Percentiles rank a stretch among this genome's conserved stretches.
These are phyloP conservation scores for Anagyrus pseudococci DNA, from an alignment of 2,888 invertebrate genomes.

Conservation along the genomic window DNA sequence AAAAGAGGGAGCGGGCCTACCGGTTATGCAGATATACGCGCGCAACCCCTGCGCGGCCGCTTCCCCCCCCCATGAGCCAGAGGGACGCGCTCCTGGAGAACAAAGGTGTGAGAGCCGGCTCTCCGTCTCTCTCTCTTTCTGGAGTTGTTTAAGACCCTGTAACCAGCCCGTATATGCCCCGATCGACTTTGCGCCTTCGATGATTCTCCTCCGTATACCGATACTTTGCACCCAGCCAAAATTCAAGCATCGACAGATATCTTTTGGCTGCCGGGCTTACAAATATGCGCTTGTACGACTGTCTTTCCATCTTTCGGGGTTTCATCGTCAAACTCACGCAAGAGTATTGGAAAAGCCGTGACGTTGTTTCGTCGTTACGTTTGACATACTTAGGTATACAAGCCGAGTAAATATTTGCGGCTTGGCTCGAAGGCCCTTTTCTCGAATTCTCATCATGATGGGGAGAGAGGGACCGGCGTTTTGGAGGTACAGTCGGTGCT, in stretches of 20 bases:
- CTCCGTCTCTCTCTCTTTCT: not conserved
- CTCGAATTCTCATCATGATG: too few relatives aligned
- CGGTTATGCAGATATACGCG: constrained; percentile 53
- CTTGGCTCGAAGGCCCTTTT: not conserved
- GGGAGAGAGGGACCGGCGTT: too few relatives aligned
- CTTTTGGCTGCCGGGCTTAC: too few relatives aligned
- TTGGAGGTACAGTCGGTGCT: not conserved
- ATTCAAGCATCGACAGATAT: too few relatives aligned
- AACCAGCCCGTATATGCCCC: too few relatives aligned
- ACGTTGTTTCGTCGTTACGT: too few relatives aligned
- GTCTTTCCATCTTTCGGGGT: not conserved
- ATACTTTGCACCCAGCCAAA: too few relatives aligned
- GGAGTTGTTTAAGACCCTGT: too few relatives aligned
- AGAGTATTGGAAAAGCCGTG: too few relatives aligned
- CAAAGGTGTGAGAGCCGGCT: constrained; percentile 12
- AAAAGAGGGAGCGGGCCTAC: constrained; percentile 40
- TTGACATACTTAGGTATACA: not conserved
- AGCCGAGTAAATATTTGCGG: too few relatives aligned
- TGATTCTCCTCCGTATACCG: too few relatives aligned
- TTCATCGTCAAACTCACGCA: not conserved
- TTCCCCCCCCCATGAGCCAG: not conserved
- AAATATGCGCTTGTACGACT: not conserved
- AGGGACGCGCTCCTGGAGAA: not conserved
- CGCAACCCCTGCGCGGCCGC: constrained; percentile 40
- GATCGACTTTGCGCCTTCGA: too few relatives aligned